Evolutionary conservation across 2,113 vertebrate genomes (phyloP), one percentile per base, ranked within the genome.

Genomic region (Phyllopteryx taeniolatus): DNA sequence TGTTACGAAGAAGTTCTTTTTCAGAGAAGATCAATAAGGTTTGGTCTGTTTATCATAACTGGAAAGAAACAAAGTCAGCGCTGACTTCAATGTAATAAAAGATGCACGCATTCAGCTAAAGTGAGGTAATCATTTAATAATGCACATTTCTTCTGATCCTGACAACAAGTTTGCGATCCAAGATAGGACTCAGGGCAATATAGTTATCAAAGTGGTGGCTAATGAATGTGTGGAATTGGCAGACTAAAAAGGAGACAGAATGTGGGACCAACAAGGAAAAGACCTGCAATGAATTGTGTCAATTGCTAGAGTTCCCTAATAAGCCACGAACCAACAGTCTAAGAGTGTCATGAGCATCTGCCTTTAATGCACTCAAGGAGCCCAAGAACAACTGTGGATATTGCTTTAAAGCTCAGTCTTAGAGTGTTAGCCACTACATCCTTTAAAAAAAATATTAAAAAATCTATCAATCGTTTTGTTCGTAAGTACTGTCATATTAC

Each of bases 261-360:
- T 43, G 20, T 20, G 20, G 39, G 19, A 60, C 59, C 79, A 69
- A 60, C 65, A 35, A 22, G 17, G 35, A 43, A 73, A 56, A 79
- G 75, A 71, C 31, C 70, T 65, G 54, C 65, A 62, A 79, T 86
- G 74, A 72, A 76, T 86, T 66, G 69, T 76, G 71, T 27, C 33
- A 78, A 76, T 85, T 78, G 74, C 73, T 61, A 49, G 12, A 39
- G 65, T 51, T 71, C 63, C 63, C 63, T 56, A 67, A 67, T 69
- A 51, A 65, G 68, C 61, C 68, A 77, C 77, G 46, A 71, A 73
- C 44, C 4, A 69, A 57, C 31, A 53, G 39, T 67, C 12, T 15
- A 60, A 49, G n/a, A 31, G 39, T 44, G 27, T 70, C 56, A 43
- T 57, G 19, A 70, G 11, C 43, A 71, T 71, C 67, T 57, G 79